Base-by-base conservation (phyloP, 1,140 invertebrate genomes). In the Pseudachorutes palmiensis region DNA sequence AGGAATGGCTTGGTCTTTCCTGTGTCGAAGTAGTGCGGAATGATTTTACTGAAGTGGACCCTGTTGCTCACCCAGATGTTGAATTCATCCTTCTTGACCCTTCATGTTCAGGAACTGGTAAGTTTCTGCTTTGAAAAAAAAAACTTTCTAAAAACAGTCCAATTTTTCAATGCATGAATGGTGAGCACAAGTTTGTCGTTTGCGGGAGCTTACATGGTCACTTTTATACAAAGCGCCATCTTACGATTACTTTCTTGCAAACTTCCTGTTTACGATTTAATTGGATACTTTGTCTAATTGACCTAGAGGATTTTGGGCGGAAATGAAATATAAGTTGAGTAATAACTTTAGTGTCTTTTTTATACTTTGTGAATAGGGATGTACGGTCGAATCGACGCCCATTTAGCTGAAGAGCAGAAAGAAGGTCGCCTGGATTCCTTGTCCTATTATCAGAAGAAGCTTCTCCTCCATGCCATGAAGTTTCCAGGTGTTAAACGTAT, bases 61-160 rank as follows among this genome's bases (percentile, higher is more conserved):
- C 82, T 29, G 76, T 79, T 0, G 79, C 85, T 31, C 88, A 83
- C 76, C 81, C 84, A 28, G 80, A 87, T 75, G 88, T 97, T 0
- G 85, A 93, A 77, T 95, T 93, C 75, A 89, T 97, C 72, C 79
- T 99, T 26, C 84, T 98, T 0, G 96, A 99, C 82, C 94, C 95
- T 2, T 92, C 91, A 66, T 99, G 95, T 80, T 92, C 92, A 67
- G 94, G 94, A 45, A 92, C 91, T 79, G 96, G 96, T 86, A 83
- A 77, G 72, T 77, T 74, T 31, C 62, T 67, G 28, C 31, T 28
- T 31, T 16, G 14, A n/a, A 45, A 59, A 66, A 49, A 69, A 55
- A 60, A 26, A n/a, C 28, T 69, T 29, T 61, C 51, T 62, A 49
- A 71, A 63, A 9, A n/a, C 41, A 51, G 26, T 2, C 28, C 2